Conservation (phyloP, 2,113 vertebrate species). For the Carassius gibelio region DNA sequence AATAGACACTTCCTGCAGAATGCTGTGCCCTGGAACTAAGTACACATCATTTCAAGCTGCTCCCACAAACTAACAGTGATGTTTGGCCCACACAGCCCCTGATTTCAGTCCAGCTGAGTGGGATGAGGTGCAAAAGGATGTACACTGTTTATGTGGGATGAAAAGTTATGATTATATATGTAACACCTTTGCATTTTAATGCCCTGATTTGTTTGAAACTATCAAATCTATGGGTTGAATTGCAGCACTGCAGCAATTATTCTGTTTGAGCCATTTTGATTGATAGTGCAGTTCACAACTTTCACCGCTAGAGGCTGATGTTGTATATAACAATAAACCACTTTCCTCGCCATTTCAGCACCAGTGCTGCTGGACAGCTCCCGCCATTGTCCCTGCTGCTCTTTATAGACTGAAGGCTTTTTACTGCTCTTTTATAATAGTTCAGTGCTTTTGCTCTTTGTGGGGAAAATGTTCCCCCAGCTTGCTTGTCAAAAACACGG, state of each 20-base stretch:
- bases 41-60: conserved; percentile 5
- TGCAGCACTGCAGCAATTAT: not conserved
- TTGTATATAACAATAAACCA: not conserved
- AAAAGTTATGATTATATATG: not conserved
- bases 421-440: conserved; percentile 22
- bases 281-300: not conserved
- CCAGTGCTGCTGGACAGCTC: conserved; percentile 31
- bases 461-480: not conserved
- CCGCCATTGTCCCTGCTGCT: conserved; percentile 1
- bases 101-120: not conserved
- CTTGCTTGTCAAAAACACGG: not conserved
- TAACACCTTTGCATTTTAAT: not conserved
- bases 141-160: not conserved
- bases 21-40: too few relatives aligned
- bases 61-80: not conserved
- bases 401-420: not conserved
- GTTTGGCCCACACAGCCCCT: conserved; percentile 12
- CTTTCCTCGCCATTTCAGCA: conserved; percentile 41
- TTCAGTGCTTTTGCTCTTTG: conserved; percentile 18
- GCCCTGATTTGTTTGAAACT: not conserved
- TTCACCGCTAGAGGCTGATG: conserved; percentile 40
- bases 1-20: too few relatives aligned
- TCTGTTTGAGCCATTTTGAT: not conserved
- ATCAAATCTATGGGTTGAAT: not conserved
- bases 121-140: not conserved